Evolutionary conservation across 2,113 vertebrate genomes (phyloP).

Genomic region (Esox niger): DNA sequence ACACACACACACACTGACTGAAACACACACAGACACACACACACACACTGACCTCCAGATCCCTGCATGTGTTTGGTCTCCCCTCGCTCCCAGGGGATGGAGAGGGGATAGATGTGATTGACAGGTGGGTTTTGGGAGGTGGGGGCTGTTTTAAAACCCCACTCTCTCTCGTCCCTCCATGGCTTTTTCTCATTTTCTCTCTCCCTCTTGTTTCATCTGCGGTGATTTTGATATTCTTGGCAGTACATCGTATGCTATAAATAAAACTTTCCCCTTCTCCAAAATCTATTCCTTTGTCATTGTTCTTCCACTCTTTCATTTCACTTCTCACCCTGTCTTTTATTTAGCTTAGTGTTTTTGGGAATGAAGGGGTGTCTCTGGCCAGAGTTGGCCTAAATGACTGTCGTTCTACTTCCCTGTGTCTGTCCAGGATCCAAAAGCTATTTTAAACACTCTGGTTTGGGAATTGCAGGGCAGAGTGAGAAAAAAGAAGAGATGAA

Average conservation of each 20-base stretch:
- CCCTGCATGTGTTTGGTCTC: conserved; percentile 70
- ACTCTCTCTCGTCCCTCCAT: conserved; percentile 7
- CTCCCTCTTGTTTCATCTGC: background rate
- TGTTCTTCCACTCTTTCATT: background rate
- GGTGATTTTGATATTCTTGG: background rate
- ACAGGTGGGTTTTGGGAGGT: conserved; percentile 70
- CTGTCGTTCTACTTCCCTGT: conserved; percentile 59
- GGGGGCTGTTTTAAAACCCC: conserved; percentile 61
- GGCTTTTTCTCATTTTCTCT: conserved; percentile 2
- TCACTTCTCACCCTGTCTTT: background rate
- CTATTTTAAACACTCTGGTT: conserved; percentile 72
- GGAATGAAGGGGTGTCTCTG: conserved; percentile 62
- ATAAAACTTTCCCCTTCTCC: background rate
- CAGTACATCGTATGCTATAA: too few species aligned
- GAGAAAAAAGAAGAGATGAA: background rate
- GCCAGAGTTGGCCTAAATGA: conserved; percentile 68
- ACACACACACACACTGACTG: conserved; percentile 15
- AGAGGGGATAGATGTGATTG: conserved; percentile 62
- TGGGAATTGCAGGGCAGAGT: conserved; percentile 64
- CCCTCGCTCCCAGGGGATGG: conserved; percentile 35
- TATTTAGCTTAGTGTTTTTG: background rate
- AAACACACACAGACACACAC: conserved; percentile 40
- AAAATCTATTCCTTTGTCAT: background rate
- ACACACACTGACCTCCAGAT: conserved; percentile 60
- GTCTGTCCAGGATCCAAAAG: conserved; percentile 36